Evolutionary conservation across 2,888 invertebrate genomes (phyloP), one percentile per base, ranked within the genome.

Genomic region (Herminia tarsipennalis): DNA sequence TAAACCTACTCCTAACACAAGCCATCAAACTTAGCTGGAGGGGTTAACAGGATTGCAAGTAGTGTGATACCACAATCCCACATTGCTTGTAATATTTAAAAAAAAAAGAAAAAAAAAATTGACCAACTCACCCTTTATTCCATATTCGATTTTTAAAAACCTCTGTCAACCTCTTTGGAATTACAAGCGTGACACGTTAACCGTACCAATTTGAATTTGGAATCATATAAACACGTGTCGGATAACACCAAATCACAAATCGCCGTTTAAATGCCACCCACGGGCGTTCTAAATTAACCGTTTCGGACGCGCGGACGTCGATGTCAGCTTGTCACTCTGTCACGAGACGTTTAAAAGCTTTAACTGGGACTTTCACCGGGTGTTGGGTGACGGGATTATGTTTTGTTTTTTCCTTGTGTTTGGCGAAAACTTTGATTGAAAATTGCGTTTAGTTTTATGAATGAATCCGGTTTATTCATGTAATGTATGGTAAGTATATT

Each of bases 291-390:
- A 83, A 88, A 88, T 88, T 86, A 87, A 82, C 88, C 87, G 84
- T 87, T 78, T 83, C 86, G 72, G 76, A 81, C 75, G 71, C 66
- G 73, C 84, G 86, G 86, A 86, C 87, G 85, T 79, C 70, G 76
- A 72, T 82, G 88, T 88, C 88, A 86, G 75, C 80, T 78, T 86
- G 87, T 86, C 88, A 86, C 79, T 76, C 80, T 79, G 81, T 79
- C 83, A 75, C 73, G 66, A 36, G 40, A 36, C 36, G 68, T 73
- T 81, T 85, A 83, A 85, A 83, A 86, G 81, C 81, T 64, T 77
- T 69, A 68, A 66, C 70, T 67, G 74, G 70, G 77, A 79, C 84
- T 83, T 86, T 83, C 83, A 78, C 83, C 76, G 78, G 87, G 88
- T 88, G 81, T 88, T 81, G 68, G 83, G 76, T 88, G 84, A 83